These are phyloP conservation scores for Euborellia annulipes DNA, from an alignment of 1,140 invertebrate genomes.

Conservation along the genomic window DNA sequence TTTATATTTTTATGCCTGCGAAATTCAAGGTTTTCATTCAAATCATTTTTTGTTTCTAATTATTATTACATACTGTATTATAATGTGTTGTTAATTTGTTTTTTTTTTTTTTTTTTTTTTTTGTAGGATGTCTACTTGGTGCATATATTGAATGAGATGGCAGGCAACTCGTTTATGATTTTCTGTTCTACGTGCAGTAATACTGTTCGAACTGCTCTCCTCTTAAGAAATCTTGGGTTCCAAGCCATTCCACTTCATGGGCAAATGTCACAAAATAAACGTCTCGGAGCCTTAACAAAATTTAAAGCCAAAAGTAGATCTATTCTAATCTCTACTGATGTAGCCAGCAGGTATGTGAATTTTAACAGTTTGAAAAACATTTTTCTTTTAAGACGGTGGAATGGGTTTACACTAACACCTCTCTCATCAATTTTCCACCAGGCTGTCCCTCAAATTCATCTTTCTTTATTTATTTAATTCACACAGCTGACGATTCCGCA, in stretches of 20 bases:
- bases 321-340: slow-evolving; percentile 92
- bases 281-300: slow-evolving; percentile 80
- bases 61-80: slow-evolving; percentile 6
- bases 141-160: slow-evolving; percentile 87
- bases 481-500: too few relatives aligned
- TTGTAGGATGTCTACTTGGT: slow-evolving; percentile 88
- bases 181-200: slow-evolving; percentile 91
- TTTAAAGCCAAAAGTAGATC: slow-evolving; percentile 78
- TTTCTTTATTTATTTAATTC: too few relatives aligned
- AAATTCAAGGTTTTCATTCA: slow-evolving; percentile 90
- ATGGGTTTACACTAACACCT: too few relatives aligned
- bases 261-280: slow-evolving; percentile 91
- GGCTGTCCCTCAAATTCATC: too few relatives aligned
- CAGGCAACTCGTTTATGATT: slow-evolving; percentile 93
- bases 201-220: slow-evolving; percentile 71
- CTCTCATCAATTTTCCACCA: too few relatives aligned
- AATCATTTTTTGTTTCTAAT: not conserved
- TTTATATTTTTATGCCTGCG: slow-evolving; percentile 88
- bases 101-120: too few relatives aligned
- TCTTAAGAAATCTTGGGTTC: slow-evolving; percentile 76
- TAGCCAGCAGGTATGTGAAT: slow-evolving; percentile 68
- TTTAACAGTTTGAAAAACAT: too few relatives aligned
- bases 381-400: too few relatives aligned
- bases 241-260: slow-evolving; percentile 92
- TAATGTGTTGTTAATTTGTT: too few relatives aligned